Evolutionary conservation across 1,140 invertebrate species (phyloP).

Genomic region (Penaeus indicus): DNA sequence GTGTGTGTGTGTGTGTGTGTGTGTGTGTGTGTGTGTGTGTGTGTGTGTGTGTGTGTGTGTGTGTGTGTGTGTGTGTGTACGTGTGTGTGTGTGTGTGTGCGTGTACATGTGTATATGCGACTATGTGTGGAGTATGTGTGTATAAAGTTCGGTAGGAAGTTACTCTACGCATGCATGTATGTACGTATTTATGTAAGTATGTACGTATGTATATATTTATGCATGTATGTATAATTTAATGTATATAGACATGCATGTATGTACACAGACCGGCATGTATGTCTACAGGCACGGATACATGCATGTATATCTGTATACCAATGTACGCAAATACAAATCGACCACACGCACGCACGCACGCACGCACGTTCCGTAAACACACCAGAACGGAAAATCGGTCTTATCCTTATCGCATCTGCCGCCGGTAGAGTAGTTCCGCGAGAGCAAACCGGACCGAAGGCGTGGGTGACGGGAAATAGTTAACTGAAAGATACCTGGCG

Average conservation of each 20-base stretch:
- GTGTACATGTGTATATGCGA: background rate
- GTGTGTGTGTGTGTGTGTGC: background rate
- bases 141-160: background rate
- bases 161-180: background rate
- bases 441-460: background rate
- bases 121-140: too few relatives aligned
- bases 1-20: background rate
- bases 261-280: background rate
- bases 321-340: too few relatives aligned
- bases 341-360: background rate
- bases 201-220: too few relatives aligned
- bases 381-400: background rate
- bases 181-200: too few relatives aligned
- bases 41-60: background rate
- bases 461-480: background rate
- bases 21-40: too few relatives aligned
- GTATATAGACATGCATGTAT: background rate
- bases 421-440: background rate
- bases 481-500: too few relatives aligned
- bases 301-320: too few relatives aligned
- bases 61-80: background rate
- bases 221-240: background rate
- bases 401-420: background rate
- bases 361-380: background rate
- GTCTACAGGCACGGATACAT: too few relatives aligned